Base-by-base conservation (phyloP, 2,888 invertebrate genomes). In the Latheticus oryzae region DNA sequence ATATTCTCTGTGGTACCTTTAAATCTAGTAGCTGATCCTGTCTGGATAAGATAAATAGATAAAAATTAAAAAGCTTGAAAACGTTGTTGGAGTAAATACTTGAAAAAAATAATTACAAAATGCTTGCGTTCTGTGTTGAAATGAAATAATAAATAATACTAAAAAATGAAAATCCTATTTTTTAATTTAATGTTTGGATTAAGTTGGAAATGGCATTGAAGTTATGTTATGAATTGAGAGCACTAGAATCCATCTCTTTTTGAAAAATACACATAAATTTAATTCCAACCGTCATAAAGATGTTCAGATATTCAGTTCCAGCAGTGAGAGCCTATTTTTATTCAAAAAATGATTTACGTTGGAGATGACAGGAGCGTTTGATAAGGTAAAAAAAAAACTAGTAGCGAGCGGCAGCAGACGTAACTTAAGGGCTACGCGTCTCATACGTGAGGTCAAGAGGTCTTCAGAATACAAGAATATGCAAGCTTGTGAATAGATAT, bases 391-490 rank as follows among this genome's bases (percentile, higher is more conserved):
- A 53, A n/a, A n/a, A 50, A 47, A 54, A 59, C 53, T 53, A 58
- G 53, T 24, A 53, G 58, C 51, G 38, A 23, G 48, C 48, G 40
- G 58, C 48, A 53, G 58, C 53, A 11, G 15, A 40, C 9, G 53
- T 32, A 42, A 40, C 40, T 58, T 58, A 58, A 59, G 59, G 54
- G 60, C 55, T 47, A 56, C 21, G 42, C 51, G 45, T 60, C 48
- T 11, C 43, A 50, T 60, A 64, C 64, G 62, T 64, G 64, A 62
- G 64, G 64, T 64, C 64, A 60, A 62, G 58, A 57, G 62, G 64
- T 58, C 52, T 50, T 47, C 42, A 16, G 43, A 50, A 59, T 59
- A 59, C 59, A 59, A 54, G 58, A 58, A 54, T 59, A 54, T 59
- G 54, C 54, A 50, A 54, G 54, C 35, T 23, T 19, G 38, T 50